Evolutionary conservation across 2,113 vertebrate species (phyloP), one percentile per base, ranked within the genome.

Genomic region (Neolamprologus toae): DNA sequence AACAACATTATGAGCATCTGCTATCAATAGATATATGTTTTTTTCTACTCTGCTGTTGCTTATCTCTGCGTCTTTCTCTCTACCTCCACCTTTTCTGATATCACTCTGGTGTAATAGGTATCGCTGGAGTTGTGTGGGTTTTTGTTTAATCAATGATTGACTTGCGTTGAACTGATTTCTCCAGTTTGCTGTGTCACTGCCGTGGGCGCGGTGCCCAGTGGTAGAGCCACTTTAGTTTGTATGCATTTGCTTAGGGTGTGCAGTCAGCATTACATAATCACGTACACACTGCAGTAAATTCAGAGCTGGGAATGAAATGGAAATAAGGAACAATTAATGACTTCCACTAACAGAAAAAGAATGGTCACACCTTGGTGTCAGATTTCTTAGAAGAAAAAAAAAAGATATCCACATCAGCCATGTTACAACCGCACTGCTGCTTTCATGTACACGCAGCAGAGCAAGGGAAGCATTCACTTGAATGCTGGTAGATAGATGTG

Each of bases 121-220:
- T 26, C 57, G 80, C 16, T 13, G 2, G 80, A 82, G 88, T 86
- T 88, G 59, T 51, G 86, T 86, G 33, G 35, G 71, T 81, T 88
- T 92, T 90, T 84, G 40, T 84, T 89, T 92, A 66, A 95, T 95
- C 92, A 96, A 93, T 97, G 93, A 97, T 95, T 96, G 92, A 96
- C 94, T 79, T 86, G 28, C 73, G 59, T 80, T 86, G 35, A 49
- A 85, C 80, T 84, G 82, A 86, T 90, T 87, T 73, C 51, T 73
- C 45, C 81, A 91, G 88, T 42, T 9, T 92, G 95, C 95, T 93
- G 90, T 96, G 96, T 97, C 96, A 97, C 78, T 2, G 82, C 59
- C 47, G 80, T 49, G 73, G 95, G 96, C 95, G 6, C 3, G 0
- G 7, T 90, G 94, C 95, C 95, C 92, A 88, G 82, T 89, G 88